phyloP scores from a whole-genome alignment of 2,113 vertebrate genomes.

The Microcebus jonahi region DNA sequence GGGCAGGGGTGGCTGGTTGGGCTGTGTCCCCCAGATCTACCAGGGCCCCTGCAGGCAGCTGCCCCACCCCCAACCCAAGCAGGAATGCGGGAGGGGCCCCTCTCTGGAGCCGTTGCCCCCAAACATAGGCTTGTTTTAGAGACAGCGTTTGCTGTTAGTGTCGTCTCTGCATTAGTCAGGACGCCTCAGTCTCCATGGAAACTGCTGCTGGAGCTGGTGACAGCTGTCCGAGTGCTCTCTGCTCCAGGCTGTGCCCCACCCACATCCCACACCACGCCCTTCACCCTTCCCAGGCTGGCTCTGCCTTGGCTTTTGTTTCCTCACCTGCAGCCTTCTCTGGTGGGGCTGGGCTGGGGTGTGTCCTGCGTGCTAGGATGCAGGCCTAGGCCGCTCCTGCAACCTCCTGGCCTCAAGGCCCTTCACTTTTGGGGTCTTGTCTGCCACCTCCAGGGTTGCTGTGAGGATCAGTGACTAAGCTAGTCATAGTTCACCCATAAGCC shows the following conservation, averaged over 20 bases:
- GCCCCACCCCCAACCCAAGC: slow-evolving; percentile 63
- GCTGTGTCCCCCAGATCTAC: slow-evolving; percentile 39
- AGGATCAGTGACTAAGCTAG: background rate
- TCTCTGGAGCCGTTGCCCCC: slow-evolving; percentile 77
- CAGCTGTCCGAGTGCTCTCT: slow-evolving; percentile 62
- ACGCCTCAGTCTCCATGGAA: slow-evolving; percentile 76
- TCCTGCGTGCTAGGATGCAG: background rate
- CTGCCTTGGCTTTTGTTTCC: slow-evolving; percentile 25
- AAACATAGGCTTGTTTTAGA: slow-evolving; percentile 83
- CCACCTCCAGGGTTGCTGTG: background rate
- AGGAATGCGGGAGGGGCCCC: slow-evolving; percentile 78
- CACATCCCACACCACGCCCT: background rate
- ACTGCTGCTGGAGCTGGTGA: slow-evolving; percentile 41
- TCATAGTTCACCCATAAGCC: background rate
- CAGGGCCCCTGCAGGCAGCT: slow-evolving; percentile 25
- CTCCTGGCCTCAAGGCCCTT: background rate
- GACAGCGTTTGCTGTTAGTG: slow-evolving; percentile 76
- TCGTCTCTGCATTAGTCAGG: slow-evolving; percentile 78
- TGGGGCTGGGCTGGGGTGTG: background rate
- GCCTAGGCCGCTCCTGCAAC: background rate
- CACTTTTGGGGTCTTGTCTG: background rate
- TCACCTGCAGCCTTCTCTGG: background rate
- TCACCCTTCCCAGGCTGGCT: background rate
- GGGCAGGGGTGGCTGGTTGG: background rate
- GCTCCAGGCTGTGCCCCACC: background rate